These are phyloP conservation scores for Erebia palarica DNA, from an alignment of 2,888 invertebrate genomes.

Conservation along the genomic window DNA sequence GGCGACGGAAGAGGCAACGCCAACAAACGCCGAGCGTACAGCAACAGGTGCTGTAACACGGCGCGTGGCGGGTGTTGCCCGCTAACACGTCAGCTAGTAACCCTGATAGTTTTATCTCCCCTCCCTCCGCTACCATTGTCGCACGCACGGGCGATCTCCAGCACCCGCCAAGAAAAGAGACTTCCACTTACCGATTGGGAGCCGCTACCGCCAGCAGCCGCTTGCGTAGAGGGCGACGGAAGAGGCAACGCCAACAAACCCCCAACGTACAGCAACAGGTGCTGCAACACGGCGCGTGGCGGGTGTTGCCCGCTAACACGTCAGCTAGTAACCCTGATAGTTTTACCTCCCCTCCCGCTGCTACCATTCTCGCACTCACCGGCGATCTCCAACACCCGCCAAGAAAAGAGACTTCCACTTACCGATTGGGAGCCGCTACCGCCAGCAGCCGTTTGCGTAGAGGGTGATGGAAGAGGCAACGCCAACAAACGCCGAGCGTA, in stretches of 20 bases:
- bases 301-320: constrained; percentile 78
- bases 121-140: too few species aligned
- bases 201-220: too few species aligned
- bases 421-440: constrained; percentile 26
- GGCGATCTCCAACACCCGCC: too few species aligned
- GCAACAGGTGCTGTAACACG: too few species aligned
- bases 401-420: constrained; percentile 42
- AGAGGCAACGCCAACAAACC: constrained; percentile 81
- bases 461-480: constrained; percentile 66
- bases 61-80: too few species aligned
- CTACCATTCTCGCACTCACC: constrained; percentile 63
- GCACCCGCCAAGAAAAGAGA: constrained; percentile 40
- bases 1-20: too few species aligned
- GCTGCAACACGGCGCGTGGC: constrained; percentile 86
- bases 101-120: constrained; percentile 47
- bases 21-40: too few species aligned
- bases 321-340: constrained; percentile 87
- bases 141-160: too few species aligned
- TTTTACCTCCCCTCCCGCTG: constrained; percentile 82
- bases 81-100: constrained; percentile 76
- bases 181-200: too few species aligned
- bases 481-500: constrained; percentile 83
- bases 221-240: constrained; percentile 42
- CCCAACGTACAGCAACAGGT: too few species aligned
- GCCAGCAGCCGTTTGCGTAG: constrained; percentile 29